Base-by-base conservation (phyloP, 1,140 invertebrate genomes). In the Rhopalosiphum maidis region DNA sequence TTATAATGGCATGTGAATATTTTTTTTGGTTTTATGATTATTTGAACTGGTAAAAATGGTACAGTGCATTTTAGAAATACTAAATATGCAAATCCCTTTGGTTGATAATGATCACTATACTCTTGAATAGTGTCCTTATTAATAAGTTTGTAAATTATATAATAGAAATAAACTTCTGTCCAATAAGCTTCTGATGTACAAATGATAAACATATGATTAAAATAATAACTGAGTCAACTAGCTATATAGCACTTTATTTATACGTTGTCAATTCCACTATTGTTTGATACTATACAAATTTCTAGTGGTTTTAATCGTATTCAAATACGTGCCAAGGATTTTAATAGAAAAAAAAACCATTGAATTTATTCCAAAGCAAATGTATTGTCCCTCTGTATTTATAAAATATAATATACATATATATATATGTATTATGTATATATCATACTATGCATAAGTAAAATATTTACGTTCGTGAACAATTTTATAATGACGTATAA, bases 291-390 rank as follows among this genome's bases (percentile, higher is more conserved):
- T 88, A 51, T 88, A 51, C 30, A 51, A 51, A 51, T 88, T 18
- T 88, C 22, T 41, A 51, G 43, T 88, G 43, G 8, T 60, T 88
- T 90, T 25, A 90, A 60, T 90, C 88, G 88, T 55, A 37, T 90
- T 60, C 23, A 25, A 90, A 90, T 60, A 60, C 88, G 88, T 90
- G 88, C 88, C 88, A 90, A 60, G 35, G 55, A 43, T 90, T 60
- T 60, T 18, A 55, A 55, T 37, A 41, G 18, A 41, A 23, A 41
- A 88, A 55, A 54, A 90, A 90, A 51, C 87, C 87, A 51, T 88
- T 88, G 87, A 54, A 88, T 88, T 88, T 54, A 88, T 88, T 88
- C 87, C 87, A 88, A 88, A 88, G 54, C 48, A 54, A 88, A 88
- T 46, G 25, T 43, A 87, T 87, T 87, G 25, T 87, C 30, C 83